Conservation (phyloP, 2,888 invertebrate species). For the Seira ritae region DNA sequence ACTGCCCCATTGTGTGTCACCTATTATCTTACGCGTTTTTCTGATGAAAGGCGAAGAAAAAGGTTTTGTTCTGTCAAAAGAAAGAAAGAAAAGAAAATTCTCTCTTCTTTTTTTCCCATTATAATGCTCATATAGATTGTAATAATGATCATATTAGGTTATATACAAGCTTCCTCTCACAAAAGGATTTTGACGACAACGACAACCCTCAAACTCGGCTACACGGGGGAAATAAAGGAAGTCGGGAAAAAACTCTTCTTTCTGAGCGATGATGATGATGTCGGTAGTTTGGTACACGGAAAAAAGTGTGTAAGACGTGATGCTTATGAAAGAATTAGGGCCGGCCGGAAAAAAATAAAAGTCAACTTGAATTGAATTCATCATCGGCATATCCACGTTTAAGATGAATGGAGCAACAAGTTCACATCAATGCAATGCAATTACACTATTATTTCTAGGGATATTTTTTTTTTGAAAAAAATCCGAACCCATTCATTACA, state of each 20-base stretch:
- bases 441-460: neutral
- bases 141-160: no score
- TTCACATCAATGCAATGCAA: conserved; percentile 27
- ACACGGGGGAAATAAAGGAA: no score
- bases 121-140: no score
- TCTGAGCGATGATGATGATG: no score
- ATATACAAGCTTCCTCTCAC: neutral
- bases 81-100: conserved; percentile 43
- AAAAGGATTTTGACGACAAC: neutral
- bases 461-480: conserved; percentile 25
- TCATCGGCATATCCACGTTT: no score
- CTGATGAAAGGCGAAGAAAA: conserved; percentile 16
- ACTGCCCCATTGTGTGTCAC: conserved; percentile 37
- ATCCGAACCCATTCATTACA: conserved; percentile 35
- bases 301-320: conserved; percentile 46
- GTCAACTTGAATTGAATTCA: conserved; percentile 6
- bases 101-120: neutral
- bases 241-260: no score
- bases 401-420: conserved; percentile 34
- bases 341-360: conserved; percentile 28
- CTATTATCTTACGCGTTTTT: neutral
- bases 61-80: conserved; percentile 14
- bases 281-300: no score
- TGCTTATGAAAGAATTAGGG: conserved; percentile 53
- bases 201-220: no score